A percentile compares a stretch with the other conserved stretches of the same genome.
phyloP scores from a whole-genome alignment of 2,888 invertebrate species.

The Rhamnusium bicolor region DNA sequence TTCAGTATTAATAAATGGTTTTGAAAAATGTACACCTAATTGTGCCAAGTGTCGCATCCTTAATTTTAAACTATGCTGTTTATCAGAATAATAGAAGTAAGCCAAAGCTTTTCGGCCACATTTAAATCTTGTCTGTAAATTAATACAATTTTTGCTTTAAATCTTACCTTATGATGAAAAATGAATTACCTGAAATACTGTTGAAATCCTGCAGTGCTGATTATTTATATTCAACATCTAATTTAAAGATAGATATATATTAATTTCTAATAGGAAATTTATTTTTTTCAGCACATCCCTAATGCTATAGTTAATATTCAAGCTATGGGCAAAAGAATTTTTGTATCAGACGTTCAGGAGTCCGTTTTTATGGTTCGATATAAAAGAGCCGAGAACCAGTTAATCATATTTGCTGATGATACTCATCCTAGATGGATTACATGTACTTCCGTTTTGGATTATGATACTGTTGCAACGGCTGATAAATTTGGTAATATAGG shows the following conservation, averaged over 20 bases:
- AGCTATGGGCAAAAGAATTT: slow-evolving; percentile 94
- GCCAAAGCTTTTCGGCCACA: too few species aligned
- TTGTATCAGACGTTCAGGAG: slow-evolving; percentile 96
- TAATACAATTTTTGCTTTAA: not conserved
- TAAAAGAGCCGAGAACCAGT: slow-evolving; percentile 95
- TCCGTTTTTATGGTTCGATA: slow-evolving; percentile 97
- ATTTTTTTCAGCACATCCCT: slow-evolving; percentile 86
- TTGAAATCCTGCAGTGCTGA: slow-evolving; percentile 67
- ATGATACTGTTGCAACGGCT: slow-evolving; percentile 95
- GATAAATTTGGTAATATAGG: slow-evolving; percentile 99
- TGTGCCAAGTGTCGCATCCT: too few species aligned
- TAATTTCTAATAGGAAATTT: slow-evolving; percentile 2
- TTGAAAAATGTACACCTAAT: too few species aligned
- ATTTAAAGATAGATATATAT: not conserved
- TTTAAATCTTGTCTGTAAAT: too few species aligned
- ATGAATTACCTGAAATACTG: slow-evolving; percentile 52
- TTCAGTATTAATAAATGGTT: too few species aligned
- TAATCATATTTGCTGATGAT: slow-evolving; percentile 98
- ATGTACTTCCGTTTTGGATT: slow-evolving; percentile 92
- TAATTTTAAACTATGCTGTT: too few species aligned
- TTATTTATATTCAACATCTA: slow-evolving; percentile 21
- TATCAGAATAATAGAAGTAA: not conserved
- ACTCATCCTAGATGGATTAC: slow-evolving; percentile 98
- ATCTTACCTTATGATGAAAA: slow-evolving; percentile 57
- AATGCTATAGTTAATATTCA: slow-evolving; percentile 95